Conservation (phyloP, 1,140 invertebrate genomes). For the Leucophenga varia region DNA sequence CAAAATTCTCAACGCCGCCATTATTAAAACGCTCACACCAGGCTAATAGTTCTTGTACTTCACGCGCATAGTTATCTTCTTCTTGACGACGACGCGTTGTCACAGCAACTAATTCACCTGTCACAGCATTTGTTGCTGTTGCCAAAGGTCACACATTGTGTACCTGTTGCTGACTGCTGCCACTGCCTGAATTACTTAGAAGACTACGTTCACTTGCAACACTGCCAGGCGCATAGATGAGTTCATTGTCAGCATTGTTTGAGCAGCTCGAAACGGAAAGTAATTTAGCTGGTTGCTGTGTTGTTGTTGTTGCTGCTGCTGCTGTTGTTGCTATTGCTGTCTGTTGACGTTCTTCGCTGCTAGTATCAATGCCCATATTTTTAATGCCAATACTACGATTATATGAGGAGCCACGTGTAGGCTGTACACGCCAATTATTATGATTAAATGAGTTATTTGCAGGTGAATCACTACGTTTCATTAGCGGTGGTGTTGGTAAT, state of each 20-base stretch:
- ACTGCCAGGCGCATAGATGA: slow-evolving; percentile 53
- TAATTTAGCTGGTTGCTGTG: slow-evolving; percentile 23
- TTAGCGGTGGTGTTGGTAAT: slow-evolving; percentile 10
- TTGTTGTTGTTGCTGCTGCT: slow-evolving; percentile 1
- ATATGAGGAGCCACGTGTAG: slow-evolving; percentile 16
- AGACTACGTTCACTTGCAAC: slow-evolving; percentile 51
- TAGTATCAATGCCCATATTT: slow-evolving; percentile 9
- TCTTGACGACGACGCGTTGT: slow-evolving; percentile 16
- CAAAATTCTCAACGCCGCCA: slow-evolving; percentile 43
- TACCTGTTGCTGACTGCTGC: slow-evolving; percentile 35
- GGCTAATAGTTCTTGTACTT: slow-evolving; percentile 42
- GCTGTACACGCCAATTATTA: slow-evolving; percentile 37
- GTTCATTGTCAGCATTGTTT: slow-evolving; percentile 16
- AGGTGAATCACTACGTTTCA: slow-evolving; percentile 17
- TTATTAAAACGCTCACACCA: slow-evolving; percentile 54
- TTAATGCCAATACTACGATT: no score
- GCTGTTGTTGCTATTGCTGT: slow-evolving; percentile 17
- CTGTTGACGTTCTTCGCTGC: slow-evolving; percentile 4
- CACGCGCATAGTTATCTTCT: slow-evolving; percentile 40
- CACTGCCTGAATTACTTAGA: slow-evolving; percentile 46
- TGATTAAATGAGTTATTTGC: not conserved
- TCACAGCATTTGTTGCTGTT: slow-evolving; percentile 2
- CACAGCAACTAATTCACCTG: slow-evolving; percentile 16
- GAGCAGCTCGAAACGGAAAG: slow-evolving; percentile 13
- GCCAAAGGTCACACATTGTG: slow-evolving; percentile 47